Base-by-base conservation (phyloP, 2,888 invertebrate species). In the Hoplodrina blanda region DNA sequence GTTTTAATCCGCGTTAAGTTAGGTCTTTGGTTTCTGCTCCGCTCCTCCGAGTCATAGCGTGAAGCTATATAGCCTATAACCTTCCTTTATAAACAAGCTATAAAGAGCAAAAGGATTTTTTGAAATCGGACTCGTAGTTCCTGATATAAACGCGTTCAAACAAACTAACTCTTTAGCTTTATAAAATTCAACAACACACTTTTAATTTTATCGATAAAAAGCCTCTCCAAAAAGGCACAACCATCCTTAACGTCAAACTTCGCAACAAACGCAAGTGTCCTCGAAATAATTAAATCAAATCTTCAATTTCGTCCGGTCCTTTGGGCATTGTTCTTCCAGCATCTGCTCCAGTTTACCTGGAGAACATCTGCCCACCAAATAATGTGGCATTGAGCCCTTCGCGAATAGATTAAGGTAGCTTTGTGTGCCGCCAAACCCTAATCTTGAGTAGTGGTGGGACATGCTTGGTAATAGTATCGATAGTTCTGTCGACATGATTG, bases 291-390 rank as follows among this genome's bases (percentile, higher is more conserved):
- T 91, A 91, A 93, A 94, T 95, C 93, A 94, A 91, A 92, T 74
- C 63, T 85, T 84, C 91, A 92, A 91, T 88, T 81, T 76, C 76
- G 57, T 80, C 80, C 84, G 79, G 64, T 73, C 81, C 86, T 85
- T 80, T 68, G 80, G 69, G 80, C 83, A 84, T 90, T 92, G 91
- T 92, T 91, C 92, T 89, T 83, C 76, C 80, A 85, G 88, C 95
- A 95, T 94, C 95, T 95, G 94, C 91, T 78, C 95, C 90, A 92
- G 89, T 93, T 94, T 93, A 93, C 93, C 94, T 94, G 92, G 50
- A 53, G 68, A 88, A 92, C 95, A 95, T 94, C 95, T 95, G 95
- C 93, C 90, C 84, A 85, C 86, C 76, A 84, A 82, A 80, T 80
- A 81, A 79, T 79, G 66, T 69, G 67, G 81, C 84, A 84, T 88